Percentiles rank a stretch among this genome's conserved stretches.
phyloP scores from a whole-genome alignment of 2,113 vertebrate species.

The Pseudolaguvia tuberculata region DNA sequence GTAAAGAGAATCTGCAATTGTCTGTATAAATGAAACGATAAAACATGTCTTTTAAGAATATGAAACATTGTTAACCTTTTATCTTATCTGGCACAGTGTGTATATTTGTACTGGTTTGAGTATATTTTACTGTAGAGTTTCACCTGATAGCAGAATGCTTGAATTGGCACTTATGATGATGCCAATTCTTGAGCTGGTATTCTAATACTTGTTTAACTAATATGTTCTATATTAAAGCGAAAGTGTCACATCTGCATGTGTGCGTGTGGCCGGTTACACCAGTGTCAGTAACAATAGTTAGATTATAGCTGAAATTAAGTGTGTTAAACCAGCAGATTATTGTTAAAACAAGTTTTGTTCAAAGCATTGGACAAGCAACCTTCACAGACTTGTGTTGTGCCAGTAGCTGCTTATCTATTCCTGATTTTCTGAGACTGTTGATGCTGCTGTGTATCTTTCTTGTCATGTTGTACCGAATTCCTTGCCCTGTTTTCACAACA shows the following conservation, averaged over 20 bases:
- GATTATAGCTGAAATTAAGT: neutral
- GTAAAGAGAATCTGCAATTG: too few relatives aligned
- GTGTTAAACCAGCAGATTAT: neutral
- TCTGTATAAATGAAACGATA: too few relatives aligned
- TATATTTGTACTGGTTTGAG: neutral
- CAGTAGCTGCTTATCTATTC: neutral
- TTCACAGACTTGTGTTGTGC: neutral
- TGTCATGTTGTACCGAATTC: neutral
- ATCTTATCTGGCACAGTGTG: neutral
- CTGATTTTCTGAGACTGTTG: neutral
- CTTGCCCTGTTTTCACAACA: too few relatives aligned
- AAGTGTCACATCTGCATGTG: too few relatives aligned
- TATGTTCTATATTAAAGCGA: too few relatives aligned
- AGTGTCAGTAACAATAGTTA: too few relatives aligned
- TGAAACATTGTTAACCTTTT: neutral
- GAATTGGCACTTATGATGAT: neutral
- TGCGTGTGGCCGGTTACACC: too few relatives aligned
- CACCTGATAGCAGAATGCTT: neutral
- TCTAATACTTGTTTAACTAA: too few relatives aligned
- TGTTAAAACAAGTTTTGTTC: neutral
- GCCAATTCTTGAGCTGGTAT: neutral
- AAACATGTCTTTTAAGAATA: too few relatives aligned
- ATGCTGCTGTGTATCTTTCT: too few relatives aligned
- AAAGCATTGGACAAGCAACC: neutral
- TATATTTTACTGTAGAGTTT: too few relatives aligned